These are phyloP conservation scores for Sapayoa aenigma DNA, from an alignment of 2,113 vertebrate genomes.

Conservation along the genomic window DNA sequence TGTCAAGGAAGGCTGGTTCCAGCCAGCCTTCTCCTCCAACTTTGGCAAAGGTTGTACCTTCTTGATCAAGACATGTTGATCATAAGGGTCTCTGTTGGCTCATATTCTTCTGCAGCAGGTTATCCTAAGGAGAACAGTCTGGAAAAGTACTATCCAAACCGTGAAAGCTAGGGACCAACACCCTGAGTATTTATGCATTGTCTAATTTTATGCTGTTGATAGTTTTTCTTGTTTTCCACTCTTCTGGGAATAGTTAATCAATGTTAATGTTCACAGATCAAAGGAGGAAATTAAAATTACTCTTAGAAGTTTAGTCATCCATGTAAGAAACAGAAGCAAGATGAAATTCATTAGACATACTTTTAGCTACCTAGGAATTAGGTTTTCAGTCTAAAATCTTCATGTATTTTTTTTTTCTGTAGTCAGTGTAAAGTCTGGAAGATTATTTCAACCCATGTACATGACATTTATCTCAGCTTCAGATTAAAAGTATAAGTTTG, in stretches of 20 bases:
- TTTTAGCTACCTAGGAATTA: background rate
- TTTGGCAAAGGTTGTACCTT: background rate
- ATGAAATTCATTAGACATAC: background rate
- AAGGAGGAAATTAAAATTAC: background rate
- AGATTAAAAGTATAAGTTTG: background rate
- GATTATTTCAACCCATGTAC: background rate
- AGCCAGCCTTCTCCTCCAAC: no score
- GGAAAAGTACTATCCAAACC: background rate
- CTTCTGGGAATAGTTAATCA: background rate
- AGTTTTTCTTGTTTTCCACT: background rate
- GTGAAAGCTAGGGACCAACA: background rate
- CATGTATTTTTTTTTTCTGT: background rate
- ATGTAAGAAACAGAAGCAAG: background rate
- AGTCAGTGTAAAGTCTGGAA: background rate
- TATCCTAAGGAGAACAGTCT: background rate
- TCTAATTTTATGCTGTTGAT: background rate
- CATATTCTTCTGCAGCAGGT: background rate
- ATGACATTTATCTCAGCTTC: background rate
- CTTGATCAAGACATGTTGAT: background rate
- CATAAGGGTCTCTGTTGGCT: background rate
- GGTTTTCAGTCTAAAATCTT: background rate
- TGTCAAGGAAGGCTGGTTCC: background rate
- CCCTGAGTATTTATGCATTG: background rate
- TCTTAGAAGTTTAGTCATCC: background rate
- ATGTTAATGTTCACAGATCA: background rate